These are phyloP conservation scores for Chelidonichthys spinosus DNA, from an alignment of 2,797 vertebrate genomes.

Conservation along the genomic window DNA sequence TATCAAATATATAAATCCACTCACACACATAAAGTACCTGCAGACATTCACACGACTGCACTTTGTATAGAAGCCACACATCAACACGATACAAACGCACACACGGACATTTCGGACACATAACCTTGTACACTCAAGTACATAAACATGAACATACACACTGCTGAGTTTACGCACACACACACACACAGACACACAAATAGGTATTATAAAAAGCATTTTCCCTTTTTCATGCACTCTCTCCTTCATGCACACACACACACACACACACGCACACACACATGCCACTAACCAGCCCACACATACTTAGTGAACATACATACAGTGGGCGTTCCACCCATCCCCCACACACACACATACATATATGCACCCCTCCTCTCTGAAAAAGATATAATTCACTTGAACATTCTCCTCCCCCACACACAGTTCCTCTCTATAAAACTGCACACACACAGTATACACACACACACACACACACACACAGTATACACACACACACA, in stretches of 20 bases:
- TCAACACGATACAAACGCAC: slow-evolving; percentile 8
- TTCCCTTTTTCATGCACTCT: slow-evolving; percentile 43
- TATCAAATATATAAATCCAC: slow-evolving; percentile 33
- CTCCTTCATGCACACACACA: slow-evolving; percentile 21
- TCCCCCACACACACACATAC: slow-evolving; percentile 76
- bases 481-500: slow-evolving; percentile 17
- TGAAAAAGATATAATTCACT: slow-evolving; percentile 83
- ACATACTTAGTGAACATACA: slow-evolving; percentile 72
- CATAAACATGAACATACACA: slow-evolving; percentile 26
- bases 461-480: slow-evolving; percentile 30
- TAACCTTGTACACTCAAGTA: not conserved
- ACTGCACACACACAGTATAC: slow-evolving; percentile 50
- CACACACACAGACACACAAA: slow-evolving; percentile 40
- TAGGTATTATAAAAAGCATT: slow-evolving; percentile 47
- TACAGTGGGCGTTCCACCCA: slow-evolving; percentile 72
- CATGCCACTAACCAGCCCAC: slow-evolving; percentile 61
- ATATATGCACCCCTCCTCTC: slow-evolving; percentile 77
- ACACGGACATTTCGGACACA: slow-evolving; percentile 14
- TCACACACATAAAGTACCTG: slow-evolving; percentile 42
- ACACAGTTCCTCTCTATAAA: slow-evolving; percentile 74
- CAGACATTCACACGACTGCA: slow-evolving; percentile 40
- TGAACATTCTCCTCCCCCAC: slow-evolving; percentile 79
- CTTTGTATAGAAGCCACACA: slow-evolving; percentile 15
- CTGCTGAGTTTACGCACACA: not conserved
- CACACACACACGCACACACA: slow-evolving; percentile 36